Evolutionary conservation across 1,140 invertebrate species (phyloP).

Genomic region (Drosophila repleta): DNA sequence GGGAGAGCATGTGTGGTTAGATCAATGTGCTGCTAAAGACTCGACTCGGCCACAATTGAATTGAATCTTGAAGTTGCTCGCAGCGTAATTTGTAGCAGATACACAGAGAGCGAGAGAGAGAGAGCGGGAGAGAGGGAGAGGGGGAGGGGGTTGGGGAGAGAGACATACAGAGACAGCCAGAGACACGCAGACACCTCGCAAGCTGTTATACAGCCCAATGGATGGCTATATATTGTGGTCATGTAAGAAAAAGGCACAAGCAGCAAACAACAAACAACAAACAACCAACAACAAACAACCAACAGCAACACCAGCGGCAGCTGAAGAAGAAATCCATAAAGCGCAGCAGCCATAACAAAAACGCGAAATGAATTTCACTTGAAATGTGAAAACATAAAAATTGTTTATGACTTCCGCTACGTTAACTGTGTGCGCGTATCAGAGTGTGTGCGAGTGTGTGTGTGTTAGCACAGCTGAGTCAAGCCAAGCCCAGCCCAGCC

Average conservation of each 20-base stretch:
- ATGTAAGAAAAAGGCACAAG: conserved; percentile 60
- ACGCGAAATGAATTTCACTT: conserved; percentile 82
- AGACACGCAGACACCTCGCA: conserved; percentile 7
- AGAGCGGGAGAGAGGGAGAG: conserved; percentile 1
- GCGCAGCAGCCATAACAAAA: conserved; percentile 80
- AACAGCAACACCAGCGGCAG: conserved; percentile 40
- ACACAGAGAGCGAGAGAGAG: conserved; percentile 5
- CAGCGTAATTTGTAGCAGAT: conserved; percentile 40
- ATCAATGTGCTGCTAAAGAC: not conserved
- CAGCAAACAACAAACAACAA: not conserved
- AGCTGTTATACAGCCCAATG: conserved; percentile 40
- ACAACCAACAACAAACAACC: conserved; percentile 14
- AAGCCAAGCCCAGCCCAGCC: not conserved
- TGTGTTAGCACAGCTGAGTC: not conserved
- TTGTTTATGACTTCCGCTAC: conserved; percentile 81
- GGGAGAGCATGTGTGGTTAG: no score
- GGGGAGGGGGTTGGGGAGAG: conserved; percentile 1
- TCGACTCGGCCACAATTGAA: conserved; percentile 51
- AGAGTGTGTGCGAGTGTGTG: conserved; percentile 9
- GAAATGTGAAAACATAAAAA: conserved; percentile 82
- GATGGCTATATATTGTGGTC: conserved; percentile 60
- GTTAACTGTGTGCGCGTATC: conserved; percentile 58
- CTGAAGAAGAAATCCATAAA: conserved; percentile 75
- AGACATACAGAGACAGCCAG: conserved; percentile 13
- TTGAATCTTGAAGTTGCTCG: conserved; percentile 50